Conservation (phyloP, 1,140 invertebrate species). For the Cyclargus thomasi region DNA sequence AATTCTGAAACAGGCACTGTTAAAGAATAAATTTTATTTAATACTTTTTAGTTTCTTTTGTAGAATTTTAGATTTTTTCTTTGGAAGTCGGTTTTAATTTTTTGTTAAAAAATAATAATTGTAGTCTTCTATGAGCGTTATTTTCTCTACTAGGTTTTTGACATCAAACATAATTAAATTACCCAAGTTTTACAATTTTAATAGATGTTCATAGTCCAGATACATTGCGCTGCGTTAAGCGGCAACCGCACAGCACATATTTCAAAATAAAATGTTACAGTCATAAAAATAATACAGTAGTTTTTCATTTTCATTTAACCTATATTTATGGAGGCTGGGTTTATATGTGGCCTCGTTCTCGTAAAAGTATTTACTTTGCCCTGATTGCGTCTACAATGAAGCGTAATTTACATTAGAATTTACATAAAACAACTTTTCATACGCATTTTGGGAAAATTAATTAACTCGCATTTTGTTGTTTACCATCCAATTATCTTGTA, state of each 20-base stretch:
- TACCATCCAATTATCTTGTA: neutral
- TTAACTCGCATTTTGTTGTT: neutral
- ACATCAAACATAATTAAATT: no score
- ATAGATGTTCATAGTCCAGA: no score
- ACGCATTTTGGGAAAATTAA: neutral
- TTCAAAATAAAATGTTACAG: neutral
- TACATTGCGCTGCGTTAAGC: no score
- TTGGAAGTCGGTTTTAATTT: no score
- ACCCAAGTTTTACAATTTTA: no score
- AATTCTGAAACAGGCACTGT: no score
- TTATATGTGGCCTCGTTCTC: neutral
- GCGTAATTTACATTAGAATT: slow-evolving; percentile 6
- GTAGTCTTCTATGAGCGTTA: no score
- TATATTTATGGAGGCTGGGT: neutral
- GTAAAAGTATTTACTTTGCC: neutral
- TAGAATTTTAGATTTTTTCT: no score
- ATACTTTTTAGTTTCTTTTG: no score
- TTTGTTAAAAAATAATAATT: no score
- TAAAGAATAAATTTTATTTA: no score
- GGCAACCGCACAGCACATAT: neutral
- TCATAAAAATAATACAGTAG: neutral
- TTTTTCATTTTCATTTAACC: slow-evolving; percentile 10
- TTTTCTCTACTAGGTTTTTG: no score
- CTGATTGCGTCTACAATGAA: slow-evolving; percentile 2
- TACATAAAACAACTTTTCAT: neutral